Evolutionary conservation across 1,140 invertebrate species (phyloP), one percentile per base, ranked within the genome.

Genomic region (Heliothis virescens): DNA sequence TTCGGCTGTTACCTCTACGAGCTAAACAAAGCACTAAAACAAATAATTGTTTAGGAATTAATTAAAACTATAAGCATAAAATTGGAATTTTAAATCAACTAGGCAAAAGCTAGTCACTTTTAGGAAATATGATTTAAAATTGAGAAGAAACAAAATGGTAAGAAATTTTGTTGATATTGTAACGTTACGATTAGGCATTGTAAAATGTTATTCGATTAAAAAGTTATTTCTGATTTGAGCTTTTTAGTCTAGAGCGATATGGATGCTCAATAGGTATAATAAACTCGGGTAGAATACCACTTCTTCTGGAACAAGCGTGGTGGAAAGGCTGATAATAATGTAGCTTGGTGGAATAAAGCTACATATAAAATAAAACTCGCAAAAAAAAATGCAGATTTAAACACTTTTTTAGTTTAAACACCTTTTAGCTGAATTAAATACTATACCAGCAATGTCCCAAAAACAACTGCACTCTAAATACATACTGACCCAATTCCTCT

Each of bases 21-120:
- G 9, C 34, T 59, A 11, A 12, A 1, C 21, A 59, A 59, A 18
- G 5, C n/a, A 2, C 11, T 3, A 26, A 13, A 59, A 26, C 57
- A 12, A 3, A 7, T 26, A 59, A 59, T 59, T 59, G 12, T 59
- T 60, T 18, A 1, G 63, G 65, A 76, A 47, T 65, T 76, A 65
- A 76, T 76, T 65, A n/a, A 65, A 76, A 65, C 4, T 21, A 65
- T 11, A 10, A 41, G 21, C 60, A 53, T 76, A 76, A 76, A 76
- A 76, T 76, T 76, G 60, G 18, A 76, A 41, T 9, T 48, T 9
- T 41, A 41, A 41, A 41, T 9, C 34, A 9, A 9, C 5, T 41
- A 41, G 34, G 34, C 34, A 41, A 41, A 41, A 41, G 34, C 34
- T 9, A 41, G 34, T 4, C 34, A 16, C 12, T 47, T 52, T 2